Conservation (phyloP, 2,888 invertebrate species). For the Himalopsyche kuldschensis region DNA sequence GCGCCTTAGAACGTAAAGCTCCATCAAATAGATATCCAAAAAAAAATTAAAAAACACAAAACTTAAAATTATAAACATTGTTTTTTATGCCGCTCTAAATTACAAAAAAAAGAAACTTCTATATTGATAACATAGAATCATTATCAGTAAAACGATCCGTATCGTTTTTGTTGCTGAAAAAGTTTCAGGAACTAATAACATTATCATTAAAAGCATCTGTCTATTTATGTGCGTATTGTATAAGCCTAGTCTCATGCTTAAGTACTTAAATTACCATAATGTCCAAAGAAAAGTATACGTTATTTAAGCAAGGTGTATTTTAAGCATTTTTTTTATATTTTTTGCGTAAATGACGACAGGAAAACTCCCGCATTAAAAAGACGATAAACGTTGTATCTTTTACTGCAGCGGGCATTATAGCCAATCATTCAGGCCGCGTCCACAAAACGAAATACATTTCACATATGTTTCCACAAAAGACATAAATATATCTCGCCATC, state of each 20-base stretch:
- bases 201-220: neutral
- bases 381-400: neutral
- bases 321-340: neutral
- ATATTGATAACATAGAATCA: too few relatives aligned
- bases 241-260: neutral
- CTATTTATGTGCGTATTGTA: neutral
- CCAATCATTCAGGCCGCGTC: neutral
- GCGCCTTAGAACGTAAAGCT: too few relatives aligned
- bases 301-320: neutral
- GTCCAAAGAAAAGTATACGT: neutral
- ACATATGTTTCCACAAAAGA: neutral
- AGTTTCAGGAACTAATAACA: neutral
- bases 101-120: too few relatives aligned
- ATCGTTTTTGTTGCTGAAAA: too few relatives aligned
- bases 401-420: neutral
- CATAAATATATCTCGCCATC: neutral
- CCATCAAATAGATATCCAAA: too few relatives aligned
- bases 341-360: neutral
- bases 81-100: too few relatives aligned
- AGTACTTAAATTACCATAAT: neutral
- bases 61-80: too few relatives aligned
- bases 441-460: neutral
- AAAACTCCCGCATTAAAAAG: neutral
- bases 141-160: too few relatives aligned
- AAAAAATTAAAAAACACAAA: too few relatives aligned